Conservation (phyloP, 2,797 vertebrate species). For the Chelonia mydas region DNA sequence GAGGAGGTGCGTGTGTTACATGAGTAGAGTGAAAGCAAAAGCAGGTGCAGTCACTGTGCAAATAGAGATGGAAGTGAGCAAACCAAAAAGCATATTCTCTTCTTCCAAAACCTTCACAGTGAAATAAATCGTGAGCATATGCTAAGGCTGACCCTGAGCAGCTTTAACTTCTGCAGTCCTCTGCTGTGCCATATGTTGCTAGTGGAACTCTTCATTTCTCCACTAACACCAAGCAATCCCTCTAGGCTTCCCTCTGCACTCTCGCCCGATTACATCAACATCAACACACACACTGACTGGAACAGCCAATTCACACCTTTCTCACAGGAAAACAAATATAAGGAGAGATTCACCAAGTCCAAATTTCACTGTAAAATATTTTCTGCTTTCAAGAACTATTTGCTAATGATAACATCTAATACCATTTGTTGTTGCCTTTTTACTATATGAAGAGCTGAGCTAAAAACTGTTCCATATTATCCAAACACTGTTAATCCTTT, state of each 20-base stretch:
- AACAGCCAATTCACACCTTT: not conserved
- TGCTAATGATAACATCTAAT: not conserved
- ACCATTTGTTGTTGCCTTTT: not conserved
- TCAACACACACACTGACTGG: not conserved
- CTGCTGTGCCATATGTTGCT: not conserved
- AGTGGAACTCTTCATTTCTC: not conserved
- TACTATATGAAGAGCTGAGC: not conserved
- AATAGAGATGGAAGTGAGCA: not conserved
- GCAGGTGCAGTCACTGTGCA: not conserved
- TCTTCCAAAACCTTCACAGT: not conserved
- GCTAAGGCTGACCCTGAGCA: not conserved
- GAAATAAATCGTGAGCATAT: not conserved
- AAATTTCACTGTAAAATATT: not conserved
- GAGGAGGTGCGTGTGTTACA: not conserved
- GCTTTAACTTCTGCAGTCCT: not conserved
- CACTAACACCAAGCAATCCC: not conserved
- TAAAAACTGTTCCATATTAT: not conserved
- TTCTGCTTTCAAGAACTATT: not conserved
- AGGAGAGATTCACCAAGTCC: not conserved
- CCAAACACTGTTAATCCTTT: not conserved
- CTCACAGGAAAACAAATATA: not conserved
- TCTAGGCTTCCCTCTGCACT: not conserved
- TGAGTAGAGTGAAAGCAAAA: not conserved
- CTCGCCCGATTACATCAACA: not conserved
- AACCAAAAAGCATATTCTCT: not conserved